Base-by-base conservation (phyloP, 2,888 invertebrate genomes). In the Gonocerus acuteangulatus region DNA sequence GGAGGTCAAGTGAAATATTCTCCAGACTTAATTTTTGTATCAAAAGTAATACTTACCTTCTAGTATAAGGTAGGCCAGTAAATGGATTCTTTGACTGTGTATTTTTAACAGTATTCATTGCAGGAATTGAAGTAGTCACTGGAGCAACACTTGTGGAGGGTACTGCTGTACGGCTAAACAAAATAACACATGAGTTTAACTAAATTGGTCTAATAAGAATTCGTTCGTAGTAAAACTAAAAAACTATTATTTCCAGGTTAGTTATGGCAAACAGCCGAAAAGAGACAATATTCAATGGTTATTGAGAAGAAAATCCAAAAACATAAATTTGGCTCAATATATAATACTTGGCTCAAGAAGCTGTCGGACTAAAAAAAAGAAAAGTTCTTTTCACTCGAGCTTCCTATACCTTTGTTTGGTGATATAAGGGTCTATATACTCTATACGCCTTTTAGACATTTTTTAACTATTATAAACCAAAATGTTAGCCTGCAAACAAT, bases 391-490 rank as follows among this genome's bases (percentile, higher is more conserved):
- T n/a, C n/a, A n/a, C n/a, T n/a, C n/a, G n/a, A n/a, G n/a, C n/a
- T 48, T 54, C 36, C 61, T 22, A 58, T 67, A 77, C 79, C 78
- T 75, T 88, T 89, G 84, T 80, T 77, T 85, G 82, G 75, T 85
- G 62, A 87, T 79, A 73, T 88, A 89, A 2, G 90, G 88, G 72
- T 90, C 90, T 71, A 87, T 81, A 66, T 90, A 87, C 79, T 90
- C 91, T 72, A 91, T 89, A 73, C 90, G 82, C 70, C 90, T 80
- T 74, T 90, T 90, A 48, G 89, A 89, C 90, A 90, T 87, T 11
- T 16, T 6, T 1, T n/a, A 16, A 2, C 32, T 15, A 39, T 11
- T 9, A n/a, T 39, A 15, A 39, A 9, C n/a, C 27, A 39, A 9
- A 39, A 39, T 39, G 7, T n/a, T 15, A 39, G 39, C 3, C 39